Conservation (phyloP, 2,113 vertebrate genomes). For the Mirza zaza region DNA sequence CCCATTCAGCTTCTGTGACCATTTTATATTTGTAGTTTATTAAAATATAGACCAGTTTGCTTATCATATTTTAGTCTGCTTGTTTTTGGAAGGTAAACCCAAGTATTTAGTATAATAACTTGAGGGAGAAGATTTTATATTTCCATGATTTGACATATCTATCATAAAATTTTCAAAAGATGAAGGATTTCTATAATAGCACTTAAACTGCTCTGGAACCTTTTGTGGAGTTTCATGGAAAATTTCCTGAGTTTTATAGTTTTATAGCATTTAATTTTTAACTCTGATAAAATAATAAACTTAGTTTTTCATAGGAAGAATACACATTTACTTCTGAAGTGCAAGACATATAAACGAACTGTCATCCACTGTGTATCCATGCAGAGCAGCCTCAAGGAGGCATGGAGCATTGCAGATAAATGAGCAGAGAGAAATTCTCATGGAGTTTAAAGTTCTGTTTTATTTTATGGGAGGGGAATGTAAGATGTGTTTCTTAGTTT, state of each 20-base stretch:
- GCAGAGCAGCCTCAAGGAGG: conserved; percentile 30
- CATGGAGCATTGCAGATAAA: conserved; percentile 17
- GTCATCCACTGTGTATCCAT: conserved; percentile 34
- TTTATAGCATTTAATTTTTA: conserved; percentile 41
- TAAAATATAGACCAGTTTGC: not conserved
- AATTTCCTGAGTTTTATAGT: not conserved
- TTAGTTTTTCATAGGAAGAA: conserved; percentile 61
- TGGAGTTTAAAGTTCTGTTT: not conserved
- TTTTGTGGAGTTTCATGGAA: not conserved
- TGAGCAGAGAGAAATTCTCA: not conserved
- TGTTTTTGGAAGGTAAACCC: not conserved
- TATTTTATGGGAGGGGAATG: not conserved
- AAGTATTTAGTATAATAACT: not conserved
- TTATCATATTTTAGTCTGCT: not conserved
- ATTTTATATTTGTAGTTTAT: not conserved
- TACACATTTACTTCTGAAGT: conserved; percentile 40
- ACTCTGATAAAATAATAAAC: conserved; percentile 42
- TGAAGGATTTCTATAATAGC: not conserved
- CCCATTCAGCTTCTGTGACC: not conserved
- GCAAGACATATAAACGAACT: conserved; percentile 17
- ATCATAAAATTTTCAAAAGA: not conserved
- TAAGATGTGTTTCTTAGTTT: conserved; percentile 24
- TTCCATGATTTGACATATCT: not conserved
- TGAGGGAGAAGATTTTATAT: not conserved
- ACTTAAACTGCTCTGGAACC: not conserved